Evolutionary conservation across 2,113 vertebrate species (phyloP), one percentile per base, ranked within the genome.

Genomic region (Typhlomys cinereus): DNA sequence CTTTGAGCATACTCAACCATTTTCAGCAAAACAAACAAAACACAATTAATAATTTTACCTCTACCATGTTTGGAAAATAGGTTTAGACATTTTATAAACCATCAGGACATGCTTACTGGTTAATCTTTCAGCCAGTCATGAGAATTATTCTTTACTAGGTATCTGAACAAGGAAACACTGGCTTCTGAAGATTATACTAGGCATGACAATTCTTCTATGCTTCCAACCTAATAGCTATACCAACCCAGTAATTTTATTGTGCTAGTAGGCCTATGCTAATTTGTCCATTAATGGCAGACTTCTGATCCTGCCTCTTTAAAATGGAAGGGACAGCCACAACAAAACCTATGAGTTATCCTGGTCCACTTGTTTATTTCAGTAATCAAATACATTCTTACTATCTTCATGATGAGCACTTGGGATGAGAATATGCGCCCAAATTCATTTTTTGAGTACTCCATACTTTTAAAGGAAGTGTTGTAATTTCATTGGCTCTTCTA

Each of bases 11-110:
- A 81, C 89, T 90, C 82, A 82, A 88, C 93, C 91, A 96, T 81
- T 83, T 88, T 85, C 91, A 90, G 94, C 87, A 96, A 97, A 96
- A 95, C 83, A n/a, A n/a, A n/a, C n/a, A n/a, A n/a, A n/a, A n/a
- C n/a, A n/a, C 93, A 96, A 94, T 93, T 91, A 73, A 84, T 96
- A 88, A 96, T 48, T 81, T 27, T 57, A 27, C 39, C 71, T 87
- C 54, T 1, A 0, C 15, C 64, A 23, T 44, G 82, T 52, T 82
- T 88, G 82, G 50, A 15, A 78, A 92, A 91, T 64, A 82, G 11
- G 27, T 34, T 89, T 29, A 54, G 52, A 50, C 13, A 71, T 39
- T 46, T 90, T 78, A 69, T 73, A 62, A 82, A 50, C 48, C 54
- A 59, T 92, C 85, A 67, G 70, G 21, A 46, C 59, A 54, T 69